Percentiles rank a stretch among this genome's conserved stretches.
phyloP scores from a whole-genome alignment of 1,140 invertebrate species.

The Neodiprion fabricii region DNA sequence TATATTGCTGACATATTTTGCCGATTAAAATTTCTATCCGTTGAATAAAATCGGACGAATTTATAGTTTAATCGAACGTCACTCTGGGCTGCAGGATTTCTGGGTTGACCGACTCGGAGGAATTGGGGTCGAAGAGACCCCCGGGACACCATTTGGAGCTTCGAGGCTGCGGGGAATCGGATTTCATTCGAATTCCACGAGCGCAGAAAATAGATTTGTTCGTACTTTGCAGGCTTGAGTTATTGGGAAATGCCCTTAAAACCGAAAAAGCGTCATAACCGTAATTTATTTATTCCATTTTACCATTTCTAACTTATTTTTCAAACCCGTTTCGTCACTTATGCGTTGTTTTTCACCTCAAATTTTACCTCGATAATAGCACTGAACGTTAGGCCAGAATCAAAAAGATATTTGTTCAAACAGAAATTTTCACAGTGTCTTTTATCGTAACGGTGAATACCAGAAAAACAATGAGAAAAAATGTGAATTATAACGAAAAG shows the following conservation, averaged over 20 bases:
- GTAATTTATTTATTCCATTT: conserved; percentile 50
- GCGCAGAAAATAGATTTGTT: conserved; percentile 56
- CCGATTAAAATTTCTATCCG: too few relatives aligned
- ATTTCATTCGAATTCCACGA: conserved; percentile 39
- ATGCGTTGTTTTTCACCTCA: conserved; percentile 7
- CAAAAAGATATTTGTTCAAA: too few relatives aligned
- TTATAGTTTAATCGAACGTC: not conserved
- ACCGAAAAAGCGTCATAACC: conserved; percentile 13
- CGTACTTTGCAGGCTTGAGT: conserved; percentile 29
- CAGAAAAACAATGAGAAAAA: too few relatives aligned
- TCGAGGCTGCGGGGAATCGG: not conserved
- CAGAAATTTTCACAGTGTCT: too few relatives aligned
- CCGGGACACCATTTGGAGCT: not conserved
- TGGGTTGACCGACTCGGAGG: not conserved
- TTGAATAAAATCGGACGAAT: too few relatives aligned
- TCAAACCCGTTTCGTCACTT: not conserved
- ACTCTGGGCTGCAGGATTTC: not conserved
- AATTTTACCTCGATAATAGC: not conserved
- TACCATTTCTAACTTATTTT: not conserved
- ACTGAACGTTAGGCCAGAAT: too few relatives aligned
- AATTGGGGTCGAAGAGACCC: not conserved
- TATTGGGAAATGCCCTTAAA: not conserved
- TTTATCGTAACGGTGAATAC: too few relatives aligned
- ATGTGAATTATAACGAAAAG: too few relatives aligned
- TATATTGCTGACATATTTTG: too few relatives aligned